Conservation (phyloP, 64 coral and sea anemone species). For the Stichodactyla mertensii region DNA sequence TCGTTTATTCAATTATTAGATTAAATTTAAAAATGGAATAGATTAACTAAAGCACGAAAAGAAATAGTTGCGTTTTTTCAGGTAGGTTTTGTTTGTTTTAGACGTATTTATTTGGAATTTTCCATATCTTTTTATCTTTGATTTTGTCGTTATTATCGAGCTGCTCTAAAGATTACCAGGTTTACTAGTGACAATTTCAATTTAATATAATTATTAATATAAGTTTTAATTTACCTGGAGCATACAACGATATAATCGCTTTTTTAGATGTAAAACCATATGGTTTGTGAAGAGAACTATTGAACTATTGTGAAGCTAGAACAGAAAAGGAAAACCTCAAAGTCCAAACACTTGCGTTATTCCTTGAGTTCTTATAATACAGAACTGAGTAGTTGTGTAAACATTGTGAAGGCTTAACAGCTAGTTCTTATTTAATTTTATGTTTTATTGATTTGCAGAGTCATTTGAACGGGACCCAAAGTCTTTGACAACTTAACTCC, state of each 20-base stretch:
- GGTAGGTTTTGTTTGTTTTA: not conserved
- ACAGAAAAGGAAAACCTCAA: not conserved
- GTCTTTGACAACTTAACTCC: too few relatives aligned
- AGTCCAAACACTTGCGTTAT: not conserved
- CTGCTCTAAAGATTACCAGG: not conserved
- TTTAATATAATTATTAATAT: not conserved
- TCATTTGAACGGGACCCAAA: too few relatives aligned
- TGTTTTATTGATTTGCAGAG: not conserved
- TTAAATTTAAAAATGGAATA: slow-evolving; percentile 4
- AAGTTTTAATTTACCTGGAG: not conserved
- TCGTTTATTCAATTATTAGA: not conserved
- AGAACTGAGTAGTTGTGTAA: not conserved
- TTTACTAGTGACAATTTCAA: not conserved
- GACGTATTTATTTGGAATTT: not conserved
- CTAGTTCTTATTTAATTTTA: not conserved
- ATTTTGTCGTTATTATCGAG: not conserved
- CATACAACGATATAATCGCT: not conserved
- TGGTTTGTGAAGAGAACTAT: too few relatives aligned
- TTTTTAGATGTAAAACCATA: not conserved
- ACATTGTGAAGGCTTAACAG: not conserved
- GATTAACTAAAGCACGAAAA: not conserved
- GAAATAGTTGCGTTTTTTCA: not conserved
- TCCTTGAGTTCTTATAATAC: not conserved
- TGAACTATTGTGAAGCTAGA: not conserved
- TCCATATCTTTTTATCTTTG: not conserved